Conservation (phyloP, 2,113 vertebrate species). For the Sebastes schlegelii region DNA sequence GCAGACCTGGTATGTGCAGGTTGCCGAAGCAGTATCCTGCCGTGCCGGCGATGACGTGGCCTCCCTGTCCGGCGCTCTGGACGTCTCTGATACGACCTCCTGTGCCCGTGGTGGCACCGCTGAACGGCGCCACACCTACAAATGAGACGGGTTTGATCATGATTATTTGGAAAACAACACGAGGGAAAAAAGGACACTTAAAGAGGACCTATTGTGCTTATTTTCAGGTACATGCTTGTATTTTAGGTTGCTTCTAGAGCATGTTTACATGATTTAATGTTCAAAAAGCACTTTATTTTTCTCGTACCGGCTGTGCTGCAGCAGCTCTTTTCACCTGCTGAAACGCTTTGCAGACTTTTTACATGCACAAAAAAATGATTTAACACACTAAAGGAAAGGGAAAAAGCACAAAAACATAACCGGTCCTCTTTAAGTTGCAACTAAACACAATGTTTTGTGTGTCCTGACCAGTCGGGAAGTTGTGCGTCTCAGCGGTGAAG, state of each 20-base stretch:
- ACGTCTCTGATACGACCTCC: slow-evolving; percentile 93
- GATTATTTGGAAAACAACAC: neutral
- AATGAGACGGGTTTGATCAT: neutral
- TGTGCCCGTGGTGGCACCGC: slow-evolving; percentile 92
- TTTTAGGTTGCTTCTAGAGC: too few relatives aligned
- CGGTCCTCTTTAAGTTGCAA: neutral
- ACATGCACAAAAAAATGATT: too few relatives aligned
- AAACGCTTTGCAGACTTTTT: too few relatives aligned
- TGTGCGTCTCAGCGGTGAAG: slow-evolving; percentile 96
- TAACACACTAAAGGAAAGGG: too few relatives aligned
- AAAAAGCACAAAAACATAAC: too few relatives aligned
- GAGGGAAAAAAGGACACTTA: neutral
- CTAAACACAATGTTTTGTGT: neutral
- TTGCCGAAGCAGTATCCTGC: slow-evolving; percentile 95
- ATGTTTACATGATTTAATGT: too few relatives aligned
- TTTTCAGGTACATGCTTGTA: too few relatives aligned
- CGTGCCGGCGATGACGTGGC: slow-evolving; percentile 92
- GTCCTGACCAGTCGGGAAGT: slow-evolving; percentile 91
- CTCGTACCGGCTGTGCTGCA: too few relatives aligned
- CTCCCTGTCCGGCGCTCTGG: slow-evolving; percentile 90
- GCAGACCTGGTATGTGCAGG: slow-evolving; percentile 89
- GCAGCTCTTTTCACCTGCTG: too few relatives aligned
- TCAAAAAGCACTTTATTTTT: too few relatives aligned
- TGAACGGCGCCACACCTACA: slow-evolving; percentile 91
- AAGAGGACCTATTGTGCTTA: too few relatives aligned